Conservation (phyloP, 2,797 vertebrate species). For the Darevskia nairensis region DNA sequence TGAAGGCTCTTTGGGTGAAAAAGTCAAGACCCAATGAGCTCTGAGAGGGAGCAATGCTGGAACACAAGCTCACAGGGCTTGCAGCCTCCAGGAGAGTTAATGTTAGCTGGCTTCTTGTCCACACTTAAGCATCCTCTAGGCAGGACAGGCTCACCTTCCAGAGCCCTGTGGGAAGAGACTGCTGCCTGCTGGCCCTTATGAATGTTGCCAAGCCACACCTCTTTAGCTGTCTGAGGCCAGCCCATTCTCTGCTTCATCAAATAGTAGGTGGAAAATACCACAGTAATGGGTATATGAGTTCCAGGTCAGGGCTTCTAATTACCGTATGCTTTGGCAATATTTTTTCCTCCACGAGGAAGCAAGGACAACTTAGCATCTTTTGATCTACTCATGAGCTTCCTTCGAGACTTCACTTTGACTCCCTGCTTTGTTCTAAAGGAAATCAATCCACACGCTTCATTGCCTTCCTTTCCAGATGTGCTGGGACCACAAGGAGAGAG, state of each 20-base stretch:
- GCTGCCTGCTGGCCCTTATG: conserved; percentile 65
- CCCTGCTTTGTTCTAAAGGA: neutral
- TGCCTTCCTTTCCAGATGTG: neutral
- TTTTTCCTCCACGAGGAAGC: conserved; percentile 60
- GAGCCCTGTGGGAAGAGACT: conserved; percentile 59
- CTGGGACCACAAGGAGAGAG: rapidly evolving
- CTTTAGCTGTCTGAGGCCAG: conserved; percentile 70
- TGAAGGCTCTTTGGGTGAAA: conserved; percentile 10
- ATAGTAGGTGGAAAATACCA: conserved; percentile 76
- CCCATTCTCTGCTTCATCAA: conserved; percentile 71
- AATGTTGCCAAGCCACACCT: conserved; percentile 71
- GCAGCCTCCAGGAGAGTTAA: conserved; percentile 57
- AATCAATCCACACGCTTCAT: neutral
- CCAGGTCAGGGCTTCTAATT: conserved; percentile 77
- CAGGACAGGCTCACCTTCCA: conserved; percentile 57
- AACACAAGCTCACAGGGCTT: conserved; percentile 44
- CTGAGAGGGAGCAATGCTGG: neutral
- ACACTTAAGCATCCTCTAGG: conserved; percentile 69
- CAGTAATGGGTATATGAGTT: conserved; percentile 71
- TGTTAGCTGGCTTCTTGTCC: conserved; percentile 70
- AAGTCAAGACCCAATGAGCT: conserved; percentile 27
- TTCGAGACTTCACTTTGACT: conserved; percentile 30
- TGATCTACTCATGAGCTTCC: conserved; percentile 64
- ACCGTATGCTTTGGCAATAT: conserved; percentile 62
- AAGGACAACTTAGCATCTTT: conserved; percentile 56